phyloP scores from a whole-genome alignment of 2,888 invertebrate genomes.

The Archips crataeganus region DNA sequence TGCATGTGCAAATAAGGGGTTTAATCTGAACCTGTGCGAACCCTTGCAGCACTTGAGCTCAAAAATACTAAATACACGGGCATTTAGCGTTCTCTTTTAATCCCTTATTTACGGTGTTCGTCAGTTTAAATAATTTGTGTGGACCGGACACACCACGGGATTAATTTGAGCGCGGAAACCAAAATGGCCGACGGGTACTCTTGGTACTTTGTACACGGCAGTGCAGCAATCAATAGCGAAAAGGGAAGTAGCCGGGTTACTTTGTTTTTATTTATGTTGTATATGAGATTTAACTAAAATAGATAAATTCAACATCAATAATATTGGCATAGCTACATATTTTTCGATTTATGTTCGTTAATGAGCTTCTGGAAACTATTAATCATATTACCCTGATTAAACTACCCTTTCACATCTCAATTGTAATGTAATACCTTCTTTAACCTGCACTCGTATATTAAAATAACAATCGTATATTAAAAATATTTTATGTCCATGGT shows the following conservation, averaged over 20 bases:
- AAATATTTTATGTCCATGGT: no score
- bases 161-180: conserved; percentile 73
- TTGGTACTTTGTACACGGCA: conserved; percentile 42
- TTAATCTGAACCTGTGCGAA: conserved; percentile 44
- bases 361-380: no score
- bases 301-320: no score
- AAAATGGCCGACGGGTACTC: conserved; percentile 72
- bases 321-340: no score
- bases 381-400: no score
- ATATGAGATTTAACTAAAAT: no score
- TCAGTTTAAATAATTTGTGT: conserved; percentile 76
- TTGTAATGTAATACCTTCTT: no score
- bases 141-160: conserved; percentile 70
- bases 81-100: conserved; percentile 70
- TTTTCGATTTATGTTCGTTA: no score
- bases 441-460: no score
- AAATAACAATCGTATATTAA: no score
- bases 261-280: not conserved
- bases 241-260: not conserved
- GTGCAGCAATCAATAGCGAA: conserved; percentile 4
- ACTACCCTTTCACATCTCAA: no score
- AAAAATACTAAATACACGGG: conserved; percentile 74
- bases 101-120: conserved; percentile 74
- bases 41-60: conserved; percentile 48
- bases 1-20: conserved; percentile 71